Evolutionary conservation across 1,140 invertebrate genomes (phyloP).

Genomic region (Drosophila mayri): DNA sequence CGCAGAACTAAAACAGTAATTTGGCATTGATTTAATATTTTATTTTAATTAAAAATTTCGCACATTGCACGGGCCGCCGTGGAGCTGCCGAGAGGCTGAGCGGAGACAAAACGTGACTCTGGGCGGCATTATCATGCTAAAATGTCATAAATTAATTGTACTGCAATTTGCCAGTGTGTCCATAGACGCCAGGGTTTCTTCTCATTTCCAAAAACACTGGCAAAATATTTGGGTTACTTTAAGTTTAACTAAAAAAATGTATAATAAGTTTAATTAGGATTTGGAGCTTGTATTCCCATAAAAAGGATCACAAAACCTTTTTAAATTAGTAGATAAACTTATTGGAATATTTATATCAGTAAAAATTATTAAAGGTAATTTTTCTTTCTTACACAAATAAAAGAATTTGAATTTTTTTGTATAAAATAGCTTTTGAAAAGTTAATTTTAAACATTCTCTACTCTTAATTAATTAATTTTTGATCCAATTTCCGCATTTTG

Average conservation of each 20-base stretch:
- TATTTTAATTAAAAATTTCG: conserved; percentile 77
- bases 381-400: neutral
- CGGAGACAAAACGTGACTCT: conserved; percentile 53
- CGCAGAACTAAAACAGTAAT: conserved; percentile 50
- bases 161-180: conserved; percentile 57
- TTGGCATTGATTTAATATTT: conserved; percentile 81
- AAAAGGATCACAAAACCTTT: neutral
- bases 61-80: conserved; percentile 8
- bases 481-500: no score
- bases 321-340: neutral
- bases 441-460: neutral
- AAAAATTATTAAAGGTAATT: neutral
- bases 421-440: neutral
- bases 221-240: neutral
- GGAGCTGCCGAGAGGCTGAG: neutral
- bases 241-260: neutral
- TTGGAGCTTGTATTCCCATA: neutral
- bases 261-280: no score
- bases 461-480: no score
- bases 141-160: conserved; percentile 78
- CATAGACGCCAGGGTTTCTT: conserved; percentile 20
- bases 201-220: neutral
- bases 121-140: conserved; percentile 57
- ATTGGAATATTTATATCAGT: neutral
- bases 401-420: neutral